Evolutionary conservation across 2,113 vertebrate genomes (phyloP), one percentile per base, ranked within the genome.

Genomic region (Xenopus borealis): DNA sequence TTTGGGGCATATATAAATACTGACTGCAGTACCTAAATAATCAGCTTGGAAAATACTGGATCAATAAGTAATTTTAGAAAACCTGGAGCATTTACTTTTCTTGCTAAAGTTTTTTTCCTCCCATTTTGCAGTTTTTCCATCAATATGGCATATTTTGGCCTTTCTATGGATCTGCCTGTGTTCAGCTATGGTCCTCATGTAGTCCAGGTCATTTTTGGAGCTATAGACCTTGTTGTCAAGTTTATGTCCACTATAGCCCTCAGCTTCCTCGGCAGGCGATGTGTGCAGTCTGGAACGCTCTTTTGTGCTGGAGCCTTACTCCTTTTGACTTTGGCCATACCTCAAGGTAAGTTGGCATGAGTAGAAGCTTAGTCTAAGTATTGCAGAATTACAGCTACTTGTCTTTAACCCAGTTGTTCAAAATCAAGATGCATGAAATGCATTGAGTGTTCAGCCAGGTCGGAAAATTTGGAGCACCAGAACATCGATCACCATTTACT

Each of bases 91-190:
- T 40, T 40, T 40, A 40, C 33, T 40, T 40, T 40, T 40, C 8
- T 40, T 40, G 23, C 33, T 40, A 40, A 40, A 40, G 8, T 6
- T 40, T 40, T 40, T 3, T 40, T 40, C 7, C 33, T 40, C 2
- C 5, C 33, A 7, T 40, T 40, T 40, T 40, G 0, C 19, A 23
- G 10, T 19, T 78, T 72, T 70, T 69, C 64, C 45, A 53, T 79
- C 8, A 77, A 77, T 55, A 44, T 77, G 75, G 14, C 75, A 6
- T 77, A 65, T 40, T 77, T 77, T 19, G 75, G 75, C 7, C 68
- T 77, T 46, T 65, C 75, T 23, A 77, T 77, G 75, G 75, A 77
- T 12, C 67, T 77, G 61, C 63, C 61, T 1, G n/a, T 44, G 3
- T 77, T 77, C 8, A 67, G 68, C 33, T 23, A 70, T n/a, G 30